phyloP scores from a whole-genome alignment of 2,797 vertebrate species.

The Otolemur crassicaudatus region DNA sequence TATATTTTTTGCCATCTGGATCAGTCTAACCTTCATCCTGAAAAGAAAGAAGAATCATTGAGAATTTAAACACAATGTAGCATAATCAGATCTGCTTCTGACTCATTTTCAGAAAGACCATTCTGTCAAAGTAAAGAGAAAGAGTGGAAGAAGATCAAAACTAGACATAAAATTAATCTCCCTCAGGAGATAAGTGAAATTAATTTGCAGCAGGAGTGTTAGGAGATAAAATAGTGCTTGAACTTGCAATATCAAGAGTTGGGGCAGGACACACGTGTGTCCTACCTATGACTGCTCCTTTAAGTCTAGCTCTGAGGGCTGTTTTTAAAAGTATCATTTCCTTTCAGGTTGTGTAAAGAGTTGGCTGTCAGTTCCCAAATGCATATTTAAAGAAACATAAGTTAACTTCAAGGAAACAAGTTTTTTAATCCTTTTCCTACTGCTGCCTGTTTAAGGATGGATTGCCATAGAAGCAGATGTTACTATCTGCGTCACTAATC shows the following conservation, averaged over 20 bases:
- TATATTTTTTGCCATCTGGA: neutral
- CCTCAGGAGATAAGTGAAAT: neutral
- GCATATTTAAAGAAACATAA: slow-evolving; percentile 15
- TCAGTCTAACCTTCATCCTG: neutral
- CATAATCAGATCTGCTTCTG: neutral
- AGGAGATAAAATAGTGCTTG: neutral
- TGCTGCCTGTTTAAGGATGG: neutral
- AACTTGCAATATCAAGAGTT: neutral
- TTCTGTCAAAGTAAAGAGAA: neutral
- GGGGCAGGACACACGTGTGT: neutral
- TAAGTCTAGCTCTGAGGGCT: neutral
- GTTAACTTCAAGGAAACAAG: slow-evolving; percentile 17
- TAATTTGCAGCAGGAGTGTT: slow-evolving; percentile 10
- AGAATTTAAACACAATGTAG: neutral
- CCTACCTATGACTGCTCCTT: neutral
- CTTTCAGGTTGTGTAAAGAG: neutral
- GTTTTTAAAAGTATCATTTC: neutral
- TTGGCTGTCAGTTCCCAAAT: neutral
- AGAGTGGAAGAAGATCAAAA: slow-evolving; percentile 20
- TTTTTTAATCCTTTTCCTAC: neutral
- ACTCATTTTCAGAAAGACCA: neutral
- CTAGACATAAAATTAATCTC: neutral
- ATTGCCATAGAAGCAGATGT: neutral
- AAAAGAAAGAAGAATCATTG: slow-evolving; percentile 42
- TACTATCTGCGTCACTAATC: neutral